phyloP scores from a whole-genome alignment of 2,888 invertebrate genomes.

The Macaria liturata region DNA sequence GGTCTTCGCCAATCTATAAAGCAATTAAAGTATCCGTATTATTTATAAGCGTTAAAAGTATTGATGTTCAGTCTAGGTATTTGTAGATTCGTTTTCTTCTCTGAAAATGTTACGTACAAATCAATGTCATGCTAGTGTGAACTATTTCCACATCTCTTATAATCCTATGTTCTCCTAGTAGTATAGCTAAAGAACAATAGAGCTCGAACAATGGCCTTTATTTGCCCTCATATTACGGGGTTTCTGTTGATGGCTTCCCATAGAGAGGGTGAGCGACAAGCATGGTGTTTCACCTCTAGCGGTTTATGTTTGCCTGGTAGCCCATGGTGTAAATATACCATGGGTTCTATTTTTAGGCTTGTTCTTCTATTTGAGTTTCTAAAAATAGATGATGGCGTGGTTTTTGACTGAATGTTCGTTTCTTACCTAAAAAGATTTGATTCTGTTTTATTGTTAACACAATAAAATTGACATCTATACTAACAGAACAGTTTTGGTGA shows the following conservation, averaged over 20 bases:
- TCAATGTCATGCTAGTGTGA: no score
- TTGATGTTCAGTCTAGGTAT: no score
- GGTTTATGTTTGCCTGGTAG: constrained; percentile 28
- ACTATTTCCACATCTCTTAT: not conserved
- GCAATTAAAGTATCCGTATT: no score
- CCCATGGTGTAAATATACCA: constrained; percentile 32
- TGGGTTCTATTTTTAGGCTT: constrained; percentile 21
- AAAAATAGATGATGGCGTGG: not conserved
- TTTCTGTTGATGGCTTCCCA: constrained; percentile 14
- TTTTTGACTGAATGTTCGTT: not conserved
- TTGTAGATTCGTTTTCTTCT: no score
- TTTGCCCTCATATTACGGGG: constrained; percentile 7
- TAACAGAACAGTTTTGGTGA: not conserved
- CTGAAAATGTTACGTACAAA: no score
- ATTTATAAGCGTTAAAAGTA: no score
- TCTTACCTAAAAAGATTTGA: no score
- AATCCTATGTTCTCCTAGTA: constrained; percentile 28
- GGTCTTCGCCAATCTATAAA: no score
- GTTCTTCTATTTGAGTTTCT: constrained; percentile 42
- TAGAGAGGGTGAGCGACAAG: constrained; percentile 18
- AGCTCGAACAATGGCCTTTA: constrained; percentile 26
- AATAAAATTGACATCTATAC: no score
- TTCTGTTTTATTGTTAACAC: no score
- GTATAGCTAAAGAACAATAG: constrained; percentile 29
- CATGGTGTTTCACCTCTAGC: constrained; percentile 10